Conservation (phyloP, 2,888 invertebrate genomes). For the Diadromus collaris region DNA sequence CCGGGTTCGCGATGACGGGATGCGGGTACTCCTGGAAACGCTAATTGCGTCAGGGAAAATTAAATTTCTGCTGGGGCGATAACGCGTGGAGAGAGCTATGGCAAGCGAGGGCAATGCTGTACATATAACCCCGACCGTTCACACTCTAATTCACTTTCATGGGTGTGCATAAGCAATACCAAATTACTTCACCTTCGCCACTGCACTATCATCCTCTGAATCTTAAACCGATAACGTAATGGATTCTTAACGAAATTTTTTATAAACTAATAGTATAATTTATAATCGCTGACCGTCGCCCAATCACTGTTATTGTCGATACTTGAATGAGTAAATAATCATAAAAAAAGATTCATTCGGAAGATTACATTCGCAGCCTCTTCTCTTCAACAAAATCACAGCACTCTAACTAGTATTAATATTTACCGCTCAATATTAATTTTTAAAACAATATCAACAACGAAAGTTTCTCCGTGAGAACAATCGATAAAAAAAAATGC, state of each 20-base stretch:
- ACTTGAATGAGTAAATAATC: no score
- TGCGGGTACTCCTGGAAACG: slow-evolving; percentile 53
- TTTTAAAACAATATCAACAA: neutral
- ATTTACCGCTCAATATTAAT: neutral
- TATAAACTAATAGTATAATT: neutral
- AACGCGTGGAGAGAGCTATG: slow-evolving; percentile 41
- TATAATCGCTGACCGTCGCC: neutral
- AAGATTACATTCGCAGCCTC: neutral
- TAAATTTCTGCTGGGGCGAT: slow-evolving; percentile 57
- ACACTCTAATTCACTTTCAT: slow-evolving; percentile 15
- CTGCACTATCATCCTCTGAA: slow-evolving; percentile 23
- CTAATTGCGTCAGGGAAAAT: slow-evolving; percentile 61
- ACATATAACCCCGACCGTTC: slow-evolving; percentile 39
- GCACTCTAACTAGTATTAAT: neutral
- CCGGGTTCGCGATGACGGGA: slow-evolving; percentile 42
- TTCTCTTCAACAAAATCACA: neutral
- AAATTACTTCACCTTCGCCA: slow-evolving; percentile 20
- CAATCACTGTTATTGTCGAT: no score
- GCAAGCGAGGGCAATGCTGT: slow-evolving; percentile 18
- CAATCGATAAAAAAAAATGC: neutral
- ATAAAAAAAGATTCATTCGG: neutral
- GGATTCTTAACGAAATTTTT: neutral
- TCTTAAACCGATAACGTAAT: slow-evolving; percentile 10
- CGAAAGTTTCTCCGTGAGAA: neutral
- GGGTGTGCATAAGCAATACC: slow-evolving; percentile 40